A percentile compares a stretch with the other conserved stretches of the same genome.
These are phyloP conservation scores for Pluvialis apricaria DNA, from an alignment of 2,113 vertebrate genomes.

Conservation along the genomic window DNA sequence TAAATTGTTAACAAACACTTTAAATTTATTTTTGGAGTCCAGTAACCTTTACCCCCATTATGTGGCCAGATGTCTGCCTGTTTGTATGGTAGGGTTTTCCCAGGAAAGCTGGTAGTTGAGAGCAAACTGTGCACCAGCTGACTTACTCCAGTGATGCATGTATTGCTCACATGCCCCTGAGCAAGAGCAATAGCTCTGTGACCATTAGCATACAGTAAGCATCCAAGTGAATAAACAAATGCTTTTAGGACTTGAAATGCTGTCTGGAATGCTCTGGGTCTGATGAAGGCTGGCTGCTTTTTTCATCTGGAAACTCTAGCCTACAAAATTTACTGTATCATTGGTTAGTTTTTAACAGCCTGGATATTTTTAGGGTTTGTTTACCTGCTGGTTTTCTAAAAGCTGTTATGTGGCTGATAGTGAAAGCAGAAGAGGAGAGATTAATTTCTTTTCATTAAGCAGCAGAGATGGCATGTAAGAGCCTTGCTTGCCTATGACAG, in stretches of 20 bases:
- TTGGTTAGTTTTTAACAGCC: not conserved
- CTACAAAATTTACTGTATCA: not conserved
- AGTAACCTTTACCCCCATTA: fast-evolving
- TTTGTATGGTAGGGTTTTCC: not conserved
- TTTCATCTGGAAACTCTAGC: not conserved
- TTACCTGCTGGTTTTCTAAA: not conserved
- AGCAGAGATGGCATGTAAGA: not conserved
- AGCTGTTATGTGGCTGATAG: not conserved
- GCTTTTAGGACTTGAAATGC: not conserved
- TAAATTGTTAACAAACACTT: not conserved
- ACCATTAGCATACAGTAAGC: not conserved
- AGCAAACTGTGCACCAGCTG: not conserved
- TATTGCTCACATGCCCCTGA: not conserved
- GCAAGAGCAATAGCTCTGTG: not conserved
- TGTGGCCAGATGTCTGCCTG: not conserved
- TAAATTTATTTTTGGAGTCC: not conserved
- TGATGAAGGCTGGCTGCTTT: not conserved
- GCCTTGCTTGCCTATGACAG: not conserved
- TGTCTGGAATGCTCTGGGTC: not conserved
- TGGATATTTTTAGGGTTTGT: not conserved
- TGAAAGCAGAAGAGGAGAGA: not conserved
- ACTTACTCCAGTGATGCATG: not conserved
- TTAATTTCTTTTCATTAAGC: not conserved
- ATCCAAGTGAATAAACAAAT: not conserved
- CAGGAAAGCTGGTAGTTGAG: not conserved